These are phyloP conservation scores for Xenops minutus DNA, from an alignment of 2,797 vertebrate genomes.

Conservation along the genomic window DNA sequence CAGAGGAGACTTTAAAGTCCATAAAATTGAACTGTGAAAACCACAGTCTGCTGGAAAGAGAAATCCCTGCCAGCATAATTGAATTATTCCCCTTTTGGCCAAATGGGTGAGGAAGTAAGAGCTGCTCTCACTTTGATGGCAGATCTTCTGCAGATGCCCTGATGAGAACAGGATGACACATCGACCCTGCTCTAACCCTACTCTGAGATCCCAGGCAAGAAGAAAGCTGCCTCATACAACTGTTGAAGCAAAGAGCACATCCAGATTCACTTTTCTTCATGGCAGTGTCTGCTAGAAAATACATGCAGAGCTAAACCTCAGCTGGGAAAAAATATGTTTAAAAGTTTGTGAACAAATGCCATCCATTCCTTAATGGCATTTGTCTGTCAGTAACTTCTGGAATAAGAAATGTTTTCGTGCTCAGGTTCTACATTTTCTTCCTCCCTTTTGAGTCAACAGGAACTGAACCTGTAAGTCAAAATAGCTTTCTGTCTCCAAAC, in stretches of 20 bases:
- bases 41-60: not conserved
- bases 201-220: slow-evolving; percentile 8
- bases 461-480: slow-evolving; percentile 66
- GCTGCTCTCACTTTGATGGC: not conserved
- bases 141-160: not conserved
- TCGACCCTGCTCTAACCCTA: not conserved
- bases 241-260: not conserved
- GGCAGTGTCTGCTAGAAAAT: slow-evolving; percentile 44
- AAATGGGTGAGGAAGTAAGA: not conserved
- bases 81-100: not conserved
- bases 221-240: not conserved
- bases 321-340: slow-evolving; percentile 18
- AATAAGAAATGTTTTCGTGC: slow-evolving; percentile 66
- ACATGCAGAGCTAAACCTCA: slow-evolving; percentile 14
- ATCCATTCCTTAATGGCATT: slow-evolving; percentile 25
- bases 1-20: not conserved
- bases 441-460: slow-evolving; percentile 54
- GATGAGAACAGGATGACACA: not conserved
- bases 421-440: slow-evolving; percentile 27
- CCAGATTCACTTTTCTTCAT: slow-evolving; percentile 28
- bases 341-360: slow-evolving; percentile 53
- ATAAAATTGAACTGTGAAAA: not conserved
- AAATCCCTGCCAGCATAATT: not conserved
- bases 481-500: slow-evolving; percentile 52
- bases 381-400: slow-evolving; percentile 46